Percentiles rank a stretch among this genome's conserved stretches.
Conservation (phyloP, 2,797 vertebrate species). For the Prionace glauca region DNA sequence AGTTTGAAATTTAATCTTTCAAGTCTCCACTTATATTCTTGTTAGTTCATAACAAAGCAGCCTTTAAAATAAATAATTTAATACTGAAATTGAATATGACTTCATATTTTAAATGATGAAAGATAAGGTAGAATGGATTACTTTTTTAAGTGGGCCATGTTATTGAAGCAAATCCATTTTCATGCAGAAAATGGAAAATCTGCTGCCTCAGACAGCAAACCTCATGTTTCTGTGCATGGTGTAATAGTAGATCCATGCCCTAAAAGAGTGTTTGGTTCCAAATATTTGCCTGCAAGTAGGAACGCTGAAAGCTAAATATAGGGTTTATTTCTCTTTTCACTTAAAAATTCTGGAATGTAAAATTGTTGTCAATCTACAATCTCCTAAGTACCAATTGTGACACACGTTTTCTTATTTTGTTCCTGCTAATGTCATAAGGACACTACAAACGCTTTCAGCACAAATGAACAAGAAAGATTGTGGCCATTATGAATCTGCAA, state of each 20-base stretch:
- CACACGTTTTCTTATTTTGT: not conserved
- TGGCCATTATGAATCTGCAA: not conserved
- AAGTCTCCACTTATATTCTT: not conserved
- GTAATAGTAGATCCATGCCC: not conserved
- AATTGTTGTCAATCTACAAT: not conserved
- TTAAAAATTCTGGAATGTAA: not conserved
- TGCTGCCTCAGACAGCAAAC: not conserved
- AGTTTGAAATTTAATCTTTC: no score
- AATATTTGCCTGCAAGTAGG: not conserved
- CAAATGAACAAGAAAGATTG: not conserved
- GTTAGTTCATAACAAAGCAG: not conserved
- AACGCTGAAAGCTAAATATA: not conserved
- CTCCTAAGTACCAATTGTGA: not conserved
- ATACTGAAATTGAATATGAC: not conserved
- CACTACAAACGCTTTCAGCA: not conserved
- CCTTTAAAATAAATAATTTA: not conserved
- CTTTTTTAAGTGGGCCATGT: not conserved
- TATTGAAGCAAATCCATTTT: not conserved
- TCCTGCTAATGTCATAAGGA: not conserved
- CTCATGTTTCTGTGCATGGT: not conserved
- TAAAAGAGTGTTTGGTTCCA: not conserved
- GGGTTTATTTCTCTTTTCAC: not conserved
- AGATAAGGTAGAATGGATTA: not conserved
- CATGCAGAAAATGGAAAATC: not conserved
- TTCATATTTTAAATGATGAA: not conserved